Evolutionary conservation across 2,113 vertebrate species (phyloP), one percentile per base, ranked within the genome.

Genomic region (Pelecanus crispus): DNA sequence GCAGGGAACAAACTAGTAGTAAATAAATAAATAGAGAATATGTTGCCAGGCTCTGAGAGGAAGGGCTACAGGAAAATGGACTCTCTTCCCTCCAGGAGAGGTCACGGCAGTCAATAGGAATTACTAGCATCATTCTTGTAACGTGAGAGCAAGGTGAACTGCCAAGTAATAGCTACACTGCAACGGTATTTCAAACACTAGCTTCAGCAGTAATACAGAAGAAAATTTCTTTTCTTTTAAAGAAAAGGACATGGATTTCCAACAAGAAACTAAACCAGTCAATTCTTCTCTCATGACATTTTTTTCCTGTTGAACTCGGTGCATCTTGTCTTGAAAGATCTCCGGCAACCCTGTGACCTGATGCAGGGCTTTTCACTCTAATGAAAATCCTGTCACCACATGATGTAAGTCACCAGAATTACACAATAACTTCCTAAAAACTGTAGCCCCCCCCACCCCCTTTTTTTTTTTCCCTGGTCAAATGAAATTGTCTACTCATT

Each of bases 81-180:
- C 81, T 49, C 44, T 90, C 21, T 79, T 92, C 40, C 87, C 84
- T 73, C 88, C 88, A 94, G 81, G 47, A 94, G 86, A 95, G 84
- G 82, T 96, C 91, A 97, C 29, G 86, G 81, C 77, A 96, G 85
- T 88, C 95, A 94, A 49, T 3, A 77, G 72, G 79, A 95, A 93
- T 97, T 94, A 97, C 75, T 68, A 94, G 78, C 62, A 82, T 65
- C 66, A 68, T 72, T 95, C 62, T 81, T 47, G 38, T 73, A 85
- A 91, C 1, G 13, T 7, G 40, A 81, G 49, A 91, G 94, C 52
- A 59, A 89, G 59, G 53, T 66, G 68, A 84, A 42, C 55, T 73
- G 62, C 70, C 88, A 93, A 90, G 67, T 61, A 86, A 66, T 10
- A 78, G 61, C 50, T 89, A 36, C 2, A 0, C 10, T 70, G 65